A percentile compares a stretch with the other conserved stretches of the same genome.
Evolutionary conservation across 2,113 vertebrate genomes (phyloP).

Genomic region (Sprattus sprattus): DNA sequence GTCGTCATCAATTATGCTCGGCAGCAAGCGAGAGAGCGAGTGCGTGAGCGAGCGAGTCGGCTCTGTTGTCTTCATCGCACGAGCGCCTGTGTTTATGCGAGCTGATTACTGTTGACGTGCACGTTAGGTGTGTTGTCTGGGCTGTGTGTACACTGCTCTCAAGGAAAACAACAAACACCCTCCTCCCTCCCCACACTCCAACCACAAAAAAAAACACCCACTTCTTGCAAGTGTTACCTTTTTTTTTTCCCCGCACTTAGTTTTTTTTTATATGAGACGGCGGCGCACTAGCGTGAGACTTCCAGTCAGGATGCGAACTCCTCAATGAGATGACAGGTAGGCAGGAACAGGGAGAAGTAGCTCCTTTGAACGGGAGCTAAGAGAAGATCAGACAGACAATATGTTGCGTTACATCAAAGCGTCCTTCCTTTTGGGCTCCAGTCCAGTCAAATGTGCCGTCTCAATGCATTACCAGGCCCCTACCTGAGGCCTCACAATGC

Average conservation of each 20-base stretch:
- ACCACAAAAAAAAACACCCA: neutral
- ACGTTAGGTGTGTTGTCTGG: slow-evolving; percentile 25
- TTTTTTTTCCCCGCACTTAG: neutral
- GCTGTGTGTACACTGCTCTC: slow-evolving; percentile 28
- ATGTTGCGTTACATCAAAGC: neutral
- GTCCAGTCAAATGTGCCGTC: neutral
- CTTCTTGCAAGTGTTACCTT: neutral
- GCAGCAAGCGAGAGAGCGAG: slow-evolving; percentile 29
- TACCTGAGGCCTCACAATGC: neutral
- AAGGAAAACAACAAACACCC: slow-evolving; percentile 34
- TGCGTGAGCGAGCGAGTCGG: neutral
- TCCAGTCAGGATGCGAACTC: neutral
- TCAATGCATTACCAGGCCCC: neutral
- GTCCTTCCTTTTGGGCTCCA: neutral
- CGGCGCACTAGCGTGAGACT: neutral
- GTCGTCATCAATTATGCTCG: slow-evolving; percentile 57
- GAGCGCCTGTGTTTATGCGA: slow-evolving; percentile 32
- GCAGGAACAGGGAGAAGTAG: neutral
- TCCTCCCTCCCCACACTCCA: neutral
- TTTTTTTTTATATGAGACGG: neutral
- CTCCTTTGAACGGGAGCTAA: neutral
- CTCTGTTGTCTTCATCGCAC: slow-evolving; percentile 44
- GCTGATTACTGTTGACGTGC: slow-evolving; percentile 33
- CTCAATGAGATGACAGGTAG: neutral
- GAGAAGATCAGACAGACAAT: neutral